Evolutionary conservation across 2,113 vertebrate genomes (phyloP), one percentile per base, ranked within the genome.

Genomic region (Pterocles orientalis): DNA sequence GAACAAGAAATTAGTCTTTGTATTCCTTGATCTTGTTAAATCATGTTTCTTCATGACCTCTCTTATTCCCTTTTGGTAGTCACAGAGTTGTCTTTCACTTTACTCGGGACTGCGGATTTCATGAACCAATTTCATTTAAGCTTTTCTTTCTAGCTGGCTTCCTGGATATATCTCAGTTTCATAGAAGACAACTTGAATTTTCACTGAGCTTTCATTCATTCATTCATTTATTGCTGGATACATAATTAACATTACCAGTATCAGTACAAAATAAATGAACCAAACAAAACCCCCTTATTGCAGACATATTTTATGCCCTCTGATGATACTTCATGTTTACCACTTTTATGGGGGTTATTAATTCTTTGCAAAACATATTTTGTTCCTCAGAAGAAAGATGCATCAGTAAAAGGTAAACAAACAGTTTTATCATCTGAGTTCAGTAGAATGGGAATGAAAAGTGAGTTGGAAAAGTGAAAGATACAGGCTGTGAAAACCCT

Each of bases 231-330:
- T 45, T 39, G 36, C 45, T 6, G 66, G 20, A 45, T 41, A 18
- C 4, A 9, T 76, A 56, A 41, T 82, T 56, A 58, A 33, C 6
- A 54, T 79, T 62, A 78, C 1, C 14, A 9, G 1, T 62, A 57
- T 43, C 12, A 73, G 2, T 23, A 56, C 12, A 60, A 80, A 90
- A 53, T 12, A 69, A 70, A 69, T 2, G 5, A 94, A 34, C 1
- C 1, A 15, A 61, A 3, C 1, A 17, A 77, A 77, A 1, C 1
- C 2, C 8, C 4, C 7, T 77, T 77, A 62, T 21, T 61, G 8
- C 7, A 57, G 6, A 18, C 2, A 12, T 54, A 17, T 66, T 90
- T 81, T 31, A 41, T 57, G 10, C 6, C 33, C 2, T 51, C 17
- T 41, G 13, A 41, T 69, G 11, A 68, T 26, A 4, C 5, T 48